A percentile compares a stretch with the other conserved stretches of the same genome.
Evolutionary conservation across 92 coral and sea anemone species (phyloP).

Genomic region (Pocillopora grandis): DNA sequence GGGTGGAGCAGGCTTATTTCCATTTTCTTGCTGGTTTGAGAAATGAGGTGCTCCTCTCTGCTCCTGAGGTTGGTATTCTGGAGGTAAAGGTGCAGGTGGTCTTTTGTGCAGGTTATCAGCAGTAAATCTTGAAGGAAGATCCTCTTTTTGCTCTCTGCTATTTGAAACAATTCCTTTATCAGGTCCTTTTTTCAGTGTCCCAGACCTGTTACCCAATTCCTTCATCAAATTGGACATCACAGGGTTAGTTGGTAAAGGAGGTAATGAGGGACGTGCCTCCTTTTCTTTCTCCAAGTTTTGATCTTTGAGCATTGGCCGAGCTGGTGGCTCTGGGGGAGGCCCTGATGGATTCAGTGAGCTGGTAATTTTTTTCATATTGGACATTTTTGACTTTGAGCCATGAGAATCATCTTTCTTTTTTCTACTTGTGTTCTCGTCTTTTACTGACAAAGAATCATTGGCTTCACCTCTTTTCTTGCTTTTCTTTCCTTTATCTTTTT

Average conservation of each 20-base stretch:
- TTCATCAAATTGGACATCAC: conserved; percentile 65
- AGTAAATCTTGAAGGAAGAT: background rate
- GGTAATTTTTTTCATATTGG: conserved; percentile 58
- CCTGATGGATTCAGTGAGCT: conserved; percentile 56
- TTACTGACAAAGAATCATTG: conserved; percentile 14
- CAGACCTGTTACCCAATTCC: conserved; percentile 58
- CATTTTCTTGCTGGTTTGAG: conserved; percentile 25
- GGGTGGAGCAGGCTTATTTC: background rate
- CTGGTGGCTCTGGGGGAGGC: conserved; percentile 89
- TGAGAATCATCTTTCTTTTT: conserved; percentile 40
- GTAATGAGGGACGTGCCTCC: conserved; percentile 29
- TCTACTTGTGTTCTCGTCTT: conserved; percentile 45
- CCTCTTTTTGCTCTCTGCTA: background rate
- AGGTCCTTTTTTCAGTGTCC: conserved; percentile 8
- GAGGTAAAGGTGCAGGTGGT: conserved; percentile 41
- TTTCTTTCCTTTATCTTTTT: conserved; percentile 56
- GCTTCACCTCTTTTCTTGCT: conserved; percentile 57
- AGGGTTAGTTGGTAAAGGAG: conserved; percentile 32
- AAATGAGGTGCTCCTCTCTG: background rate
- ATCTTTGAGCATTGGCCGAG: conserved; percentile 49
- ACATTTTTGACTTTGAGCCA: conserved; percentile 42
- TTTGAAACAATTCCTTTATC: background rate
- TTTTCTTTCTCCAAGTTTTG: conserved; percentile 37
- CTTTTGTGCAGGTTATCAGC: conserved; percentile 17
- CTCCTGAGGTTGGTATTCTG: conserved; percentile 3